Conservation (phyloP, 2,113 vertebrate genomes). For the Lanius ludovicianus region DNA sequence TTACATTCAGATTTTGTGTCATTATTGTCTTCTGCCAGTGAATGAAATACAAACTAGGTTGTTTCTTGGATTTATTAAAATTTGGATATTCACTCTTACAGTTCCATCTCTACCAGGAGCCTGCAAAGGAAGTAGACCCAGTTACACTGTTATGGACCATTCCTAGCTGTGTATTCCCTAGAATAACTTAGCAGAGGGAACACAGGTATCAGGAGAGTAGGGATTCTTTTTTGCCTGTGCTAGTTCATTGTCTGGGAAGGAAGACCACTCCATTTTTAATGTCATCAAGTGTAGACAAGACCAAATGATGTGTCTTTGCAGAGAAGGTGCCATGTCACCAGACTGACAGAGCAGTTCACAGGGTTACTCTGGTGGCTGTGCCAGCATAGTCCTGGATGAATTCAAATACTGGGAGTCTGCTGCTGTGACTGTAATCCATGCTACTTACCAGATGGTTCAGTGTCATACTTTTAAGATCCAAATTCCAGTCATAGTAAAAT, state of each 20-base stretch:
- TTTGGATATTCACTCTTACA: neutral
- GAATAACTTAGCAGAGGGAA: neutral
- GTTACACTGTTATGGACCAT: neutral
- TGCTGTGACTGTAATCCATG: neutral
- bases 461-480: neutral
- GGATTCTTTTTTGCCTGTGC: neutral
- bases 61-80: neutral
- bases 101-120: neutral
- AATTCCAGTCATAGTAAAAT: neutral
- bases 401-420: neutral
- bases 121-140: neutral
- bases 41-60: neutral
- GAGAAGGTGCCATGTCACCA: rapidly evolving
- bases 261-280: neutral
- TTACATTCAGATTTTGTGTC: neutral
- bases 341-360: neutral
- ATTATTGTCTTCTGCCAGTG: neutral
- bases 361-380: neutral
- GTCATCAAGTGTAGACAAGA: neutral
- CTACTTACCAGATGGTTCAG: neutral
- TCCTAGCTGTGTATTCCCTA: neutral
- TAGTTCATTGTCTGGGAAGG: neutral
- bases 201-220: neutral
- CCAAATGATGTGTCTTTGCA: neutral
- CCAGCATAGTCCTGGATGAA: neutral